These are phyloP conservation scores for Monarcha castaneiventris DNA, from an alignment of 2,113 vertebrate species.

Conservation along the genomic window DNA sequence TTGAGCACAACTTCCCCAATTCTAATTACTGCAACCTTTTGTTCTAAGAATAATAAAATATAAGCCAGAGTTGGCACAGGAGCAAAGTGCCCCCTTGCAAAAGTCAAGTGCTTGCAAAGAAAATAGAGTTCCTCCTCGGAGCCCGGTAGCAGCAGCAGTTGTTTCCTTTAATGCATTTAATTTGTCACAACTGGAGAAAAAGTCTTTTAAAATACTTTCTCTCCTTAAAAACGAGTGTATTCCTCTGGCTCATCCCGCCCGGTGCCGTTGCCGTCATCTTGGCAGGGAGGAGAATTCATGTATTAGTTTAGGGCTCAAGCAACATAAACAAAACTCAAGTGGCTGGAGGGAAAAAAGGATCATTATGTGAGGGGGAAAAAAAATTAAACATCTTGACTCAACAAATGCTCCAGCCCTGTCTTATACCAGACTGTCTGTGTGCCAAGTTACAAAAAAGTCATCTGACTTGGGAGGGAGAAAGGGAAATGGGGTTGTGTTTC, in stretches of 20 bases:
- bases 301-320: conserved; percentile 67
- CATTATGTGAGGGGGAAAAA: conserved; percentile 70
- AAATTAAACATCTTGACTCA: conserved; percentile 66
- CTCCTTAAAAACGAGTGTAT: not conserved
- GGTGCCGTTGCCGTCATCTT: conserved; percentile 17
- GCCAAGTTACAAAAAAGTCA: conserved; percentile 69
- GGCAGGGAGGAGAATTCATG: conserved; percentile 67
- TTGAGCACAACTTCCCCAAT: not conserved
- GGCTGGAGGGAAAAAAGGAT: conserved; percentile 76
- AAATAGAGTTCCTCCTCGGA: not conserved
- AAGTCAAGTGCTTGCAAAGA: not conserved
- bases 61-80: not conserved
- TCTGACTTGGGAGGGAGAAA: conserved; percentile 45
- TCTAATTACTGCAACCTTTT: not conserved
- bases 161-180: conserved; percentile 10
- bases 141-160: not conserved
- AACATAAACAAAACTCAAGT: conserved; percentile 77
- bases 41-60: not conserved
- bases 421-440: conserved; percentile 67
- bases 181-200: conserved; percentile 5
- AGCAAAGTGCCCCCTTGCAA: not conserved
- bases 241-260: conserved; percentile 12
- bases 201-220: conserved; percentile 7
- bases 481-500: conserved; percentile 30
- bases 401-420: conserved; percentile 67